phyloP scores from a whole-genome alignment of 2,888 invertebrate species.

The Drosophila recens region DNA sequence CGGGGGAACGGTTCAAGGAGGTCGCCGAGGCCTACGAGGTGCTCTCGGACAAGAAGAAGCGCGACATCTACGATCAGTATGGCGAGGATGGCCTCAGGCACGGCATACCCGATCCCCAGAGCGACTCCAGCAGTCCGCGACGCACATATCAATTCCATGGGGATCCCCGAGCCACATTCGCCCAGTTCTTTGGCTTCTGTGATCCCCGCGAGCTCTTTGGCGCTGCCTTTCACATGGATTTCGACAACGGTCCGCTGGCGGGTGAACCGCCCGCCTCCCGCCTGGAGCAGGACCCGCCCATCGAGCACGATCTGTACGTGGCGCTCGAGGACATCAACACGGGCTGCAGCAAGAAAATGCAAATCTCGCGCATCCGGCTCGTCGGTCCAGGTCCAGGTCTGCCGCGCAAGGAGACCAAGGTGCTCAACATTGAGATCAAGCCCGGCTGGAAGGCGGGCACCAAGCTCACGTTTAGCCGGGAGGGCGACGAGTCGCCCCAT shows the following conservation, averaged over 20 bases:
- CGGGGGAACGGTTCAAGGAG: slow-evolving; percentile 97
- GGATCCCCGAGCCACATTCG: slow-evolving; percentile 97
- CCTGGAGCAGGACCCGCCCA: slow-evolving; percentile 95
- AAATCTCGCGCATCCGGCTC: slow-evolving; percentile 94
- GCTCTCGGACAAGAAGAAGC: slow-evolving; percentile 97
- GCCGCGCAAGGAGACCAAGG: slow-evolving; percentile 95
- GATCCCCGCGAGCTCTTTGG: slow-evolving; percentile 91
- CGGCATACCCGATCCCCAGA: slow-evolving; percentile 87
- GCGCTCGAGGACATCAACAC: slow-evolving; percentile 95
- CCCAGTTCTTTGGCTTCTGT: slow-evolving; percentile 97
- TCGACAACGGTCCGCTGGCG: slow-evolving; percentile 87
- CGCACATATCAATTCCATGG: slow-evolving; percentile 93
- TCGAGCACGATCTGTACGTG: slow-evolving; percentile 96
- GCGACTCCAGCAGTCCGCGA: slow-evolving; percentile 85
- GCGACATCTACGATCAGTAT: slow-evolving; percentile 95
- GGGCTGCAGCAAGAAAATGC: slow-evolving; percentile 98
- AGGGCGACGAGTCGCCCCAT: slow-evolving; percentile 96
- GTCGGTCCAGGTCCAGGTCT: slow-evolving; percentile 91
- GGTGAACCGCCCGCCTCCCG: background rate
- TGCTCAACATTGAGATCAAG: slow-evolving; percentile 95
- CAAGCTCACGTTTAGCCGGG: slow-evolving; percentile 97
- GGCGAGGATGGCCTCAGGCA: slow-evolving; percentile 97
- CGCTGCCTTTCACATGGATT: slow-evolving; percentile 92
- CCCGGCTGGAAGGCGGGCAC: slow-evolving; percentile 99
- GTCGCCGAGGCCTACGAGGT: slow-evolving; percentile 99